Evolutionary conservation across 2,113 vertebrate species (phyloP), one percentile per base, ranked within the genome.

Genomic region (Pseudois nayaur): DNA sequence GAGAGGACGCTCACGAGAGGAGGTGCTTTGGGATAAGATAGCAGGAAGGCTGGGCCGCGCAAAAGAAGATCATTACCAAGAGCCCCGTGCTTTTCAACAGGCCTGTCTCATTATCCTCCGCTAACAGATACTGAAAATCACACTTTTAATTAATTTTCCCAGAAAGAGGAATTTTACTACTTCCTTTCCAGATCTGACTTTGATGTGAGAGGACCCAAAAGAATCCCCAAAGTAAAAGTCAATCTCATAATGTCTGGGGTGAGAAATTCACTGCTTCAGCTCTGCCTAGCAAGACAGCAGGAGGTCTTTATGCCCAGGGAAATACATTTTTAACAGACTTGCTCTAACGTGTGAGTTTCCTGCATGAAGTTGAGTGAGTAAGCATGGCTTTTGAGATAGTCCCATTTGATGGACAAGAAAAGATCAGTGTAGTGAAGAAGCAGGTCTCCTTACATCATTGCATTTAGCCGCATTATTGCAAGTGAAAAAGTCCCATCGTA

Each of bases 311-410:
- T 97, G 97, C 79, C 94, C 97, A 97, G 97, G 82, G 94, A 97
- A 91, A 97, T 98, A 96, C 97, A 98, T 91, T 98, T 98, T 96
- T 97, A 97, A 97, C 98, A 97, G 97, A 94, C 89, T 98, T 96
- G 96, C 71, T 97, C 79, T 89, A 88, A 98, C 79, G 67, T 98
- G 96, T 98, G 98, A 98, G 97, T 97, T 97, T 93, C 71, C 97
- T 91, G 93, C 81, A 97, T 97, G 96, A 97, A 98, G 76, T 96
- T 86, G 90, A 98, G 93, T 87, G 67, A 92, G 83, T 96, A 94
- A 98, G 96, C 96, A 95, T 87, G 92, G 78, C 67, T 84, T 95
- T 98, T 98, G 98, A 96, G 98, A 95, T 98, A 85, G 97, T 98
- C 97, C 92, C 97, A 97, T 98, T 97, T 97, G 98, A 97, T 33